Evolutionary conservation across 1,140 invertebrate species (phyloP).

Genomic region (Macrobrachium nipponense): DNA sequence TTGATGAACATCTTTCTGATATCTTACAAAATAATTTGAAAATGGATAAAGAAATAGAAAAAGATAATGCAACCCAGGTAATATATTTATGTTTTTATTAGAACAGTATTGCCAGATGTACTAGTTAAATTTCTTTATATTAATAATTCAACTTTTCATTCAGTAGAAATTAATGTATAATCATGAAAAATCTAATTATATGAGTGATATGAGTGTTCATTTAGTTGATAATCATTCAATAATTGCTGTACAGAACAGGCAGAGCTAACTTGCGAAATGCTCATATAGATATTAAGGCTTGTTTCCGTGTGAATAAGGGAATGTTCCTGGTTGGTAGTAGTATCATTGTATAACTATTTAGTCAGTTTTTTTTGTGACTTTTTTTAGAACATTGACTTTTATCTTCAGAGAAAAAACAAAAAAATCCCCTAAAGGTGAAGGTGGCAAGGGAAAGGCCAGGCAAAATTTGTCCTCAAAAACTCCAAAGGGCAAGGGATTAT

Average conservation of each 20-base stretch:
- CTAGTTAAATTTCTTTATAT: neutral
- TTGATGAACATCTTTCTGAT: slow-evolving; percentile 40
- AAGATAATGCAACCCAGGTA: neutral
- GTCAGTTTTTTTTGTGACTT: slow-evolving; percentile 9
- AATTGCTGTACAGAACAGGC: no score
- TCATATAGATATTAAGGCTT: no score
- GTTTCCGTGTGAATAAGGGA: no score
- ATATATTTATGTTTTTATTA: slow-evolving; percentile 1
- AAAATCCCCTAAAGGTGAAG: slow-evolving; percentile 32
- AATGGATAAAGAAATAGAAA: neutral
- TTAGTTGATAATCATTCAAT: no score
- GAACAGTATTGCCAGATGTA: no score
- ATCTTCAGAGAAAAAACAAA: slow-evolving; percentile 34
- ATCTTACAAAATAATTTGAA: slow-evolving; percentile 36
- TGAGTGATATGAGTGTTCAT: no score
- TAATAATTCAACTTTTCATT: neutral
- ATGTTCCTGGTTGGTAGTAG: no score
- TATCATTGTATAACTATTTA: neutral
- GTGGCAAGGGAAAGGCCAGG: slow-evolving; percentile 71
- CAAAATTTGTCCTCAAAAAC: slow-evolving; percentile 66
- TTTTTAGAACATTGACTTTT: neutral
- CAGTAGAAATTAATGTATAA: no score
- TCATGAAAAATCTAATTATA: no score
- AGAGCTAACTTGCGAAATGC: no score
- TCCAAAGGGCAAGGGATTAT: slow-evolving; percentile 93